phyloP scores from a whole-genome alignment of 2,797 vertebrate genomes.

The Kryptolebias ocellatus region DNA sequence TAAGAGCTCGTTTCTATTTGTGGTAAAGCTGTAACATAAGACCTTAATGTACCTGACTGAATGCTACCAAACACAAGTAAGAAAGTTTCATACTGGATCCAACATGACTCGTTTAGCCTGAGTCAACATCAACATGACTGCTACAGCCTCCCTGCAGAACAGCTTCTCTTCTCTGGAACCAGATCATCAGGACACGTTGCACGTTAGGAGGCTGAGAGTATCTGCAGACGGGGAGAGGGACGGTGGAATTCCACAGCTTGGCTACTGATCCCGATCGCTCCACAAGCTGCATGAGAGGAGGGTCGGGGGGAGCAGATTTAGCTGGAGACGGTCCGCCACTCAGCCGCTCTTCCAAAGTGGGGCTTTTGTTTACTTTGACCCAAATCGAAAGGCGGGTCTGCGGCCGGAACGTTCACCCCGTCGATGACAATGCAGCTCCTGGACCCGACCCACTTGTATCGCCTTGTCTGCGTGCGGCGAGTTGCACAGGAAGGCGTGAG shows the following conservation, averaged over 20 bases:
- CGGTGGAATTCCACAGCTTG: constrained; percentile 74
- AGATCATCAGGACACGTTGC: constrained; percentile 78
- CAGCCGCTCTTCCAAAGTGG: constrained; percentile 48
- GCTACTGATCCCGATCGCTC: constrained; percentile 70
- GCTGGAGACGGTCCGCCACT: constrained; percentile 62
- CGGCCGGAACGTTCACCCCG: constrained; percentile 61
- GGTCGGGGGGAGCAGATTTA: constrained; percentile 53
- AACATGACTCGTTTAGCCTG: constrained; percentile 21
- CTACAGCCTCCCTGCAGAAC: constrained; percentile 35
- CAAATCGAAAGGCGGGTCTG: constrained; percentile 66
- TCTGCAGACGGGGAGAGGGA: constrained; percentile 58
- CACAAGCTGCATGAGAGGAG: constrained; percentile 65
- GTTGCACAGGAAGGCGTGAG: constrained; percentile 77
- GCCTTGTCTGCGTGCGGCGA: constrained; percentile 53
- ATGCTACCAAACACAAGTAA: constrained; percentile 12
- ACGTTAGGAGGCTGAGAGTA: constrained; percentile 61
- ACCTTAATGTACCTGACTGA: constrained; percentile 1
- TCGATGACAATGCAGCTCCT: constrained; percentile 67
- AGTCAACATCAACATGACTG: constrained; percentile 40
- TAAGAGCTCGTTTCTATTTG: neutral
- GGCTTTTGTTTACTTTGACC: constrained; percentile 78
- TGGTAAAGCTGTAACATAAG: neutral
- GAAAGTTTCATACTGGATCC: constrained; percentile 22
- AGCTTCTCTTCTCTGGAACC: constrained; percentile 59
- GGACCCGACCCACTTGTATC: constrained; percentile 73